Evolutionary conservation across 2,113 vertebrate species (phyloP).

Genomic region (Amazona guildingii): DNA sequence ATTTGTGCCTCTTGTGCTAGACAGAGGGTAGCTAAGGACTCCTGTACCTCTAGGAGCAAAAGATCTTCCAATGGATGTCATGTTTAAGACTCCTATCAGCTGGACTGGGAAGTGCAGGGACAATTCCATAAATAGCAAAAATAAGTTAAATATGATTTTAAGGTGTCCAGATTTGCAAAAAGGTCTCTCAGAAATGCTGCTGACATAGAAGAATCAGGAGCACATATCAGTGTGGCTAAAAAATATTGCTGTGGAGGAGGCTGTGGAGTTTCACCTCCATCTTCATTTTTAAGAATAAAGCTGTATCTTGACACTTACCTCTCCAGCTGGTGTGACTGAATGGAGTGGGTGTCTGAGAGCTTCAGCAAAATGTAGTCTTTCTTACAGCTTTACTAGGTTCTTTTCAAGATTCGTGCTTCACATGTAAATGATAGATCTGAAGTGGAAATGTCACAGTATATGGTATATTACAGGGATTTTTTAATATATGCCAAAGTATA

Average conservation of each 20-base stretch:
- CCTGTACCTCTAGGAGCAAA: conserved; percentile 73
- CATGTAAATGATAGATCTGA: conserved; percentile 66
- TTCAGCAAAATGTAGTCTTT: conserved; percentile 59
- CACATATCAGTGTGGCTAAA: conserved; percentile 41
- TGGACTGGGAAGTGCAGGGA: conserved; percentile 42
- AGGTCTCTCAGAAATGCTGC: conserved; percentile 66
- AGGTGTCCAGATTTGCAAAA: conserved; percentile 69
- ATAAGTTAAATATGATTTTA: conserved; percentile 30
- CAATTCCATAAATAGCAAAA: conserved; percentile 21
- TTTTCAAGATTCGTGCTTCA: conserved; percentile 64
- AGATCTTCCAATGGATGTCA: conserved; percentile 80
- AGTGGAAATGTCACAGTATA: conserved; percentile 60
- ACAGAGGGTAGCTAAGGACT: conserved; percentile 78
- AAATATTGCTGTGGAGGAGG: conserved; percentile 42
- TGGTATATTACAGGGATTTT: conserved; percentile 66
- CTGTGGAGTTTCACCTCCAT: conserved; percentile 40
- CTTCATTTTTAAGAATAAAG: conserved; percentile 71
- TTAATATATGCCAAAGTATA: conserved; percentile 69
- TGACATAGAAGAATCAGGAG: conserved; percentile 59
- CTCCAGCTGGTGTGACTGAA: conserved; percentile 67
- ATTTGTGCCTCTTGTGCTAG: conserved; percentile 88
- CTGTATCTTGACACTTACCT: conserved; percentile 70
- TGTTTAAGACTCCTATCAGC: conserved; percentile 53
- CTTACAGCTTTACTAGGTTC: conserved; percentile 61
- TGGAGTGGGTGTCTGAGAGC: conserved; percentile 63